Evolutionary conservation across 2,888 invertebrate species (phyloP), one percentile per base, ranked within the genome.

Genomic region (Lamproptera curius): DNA sequence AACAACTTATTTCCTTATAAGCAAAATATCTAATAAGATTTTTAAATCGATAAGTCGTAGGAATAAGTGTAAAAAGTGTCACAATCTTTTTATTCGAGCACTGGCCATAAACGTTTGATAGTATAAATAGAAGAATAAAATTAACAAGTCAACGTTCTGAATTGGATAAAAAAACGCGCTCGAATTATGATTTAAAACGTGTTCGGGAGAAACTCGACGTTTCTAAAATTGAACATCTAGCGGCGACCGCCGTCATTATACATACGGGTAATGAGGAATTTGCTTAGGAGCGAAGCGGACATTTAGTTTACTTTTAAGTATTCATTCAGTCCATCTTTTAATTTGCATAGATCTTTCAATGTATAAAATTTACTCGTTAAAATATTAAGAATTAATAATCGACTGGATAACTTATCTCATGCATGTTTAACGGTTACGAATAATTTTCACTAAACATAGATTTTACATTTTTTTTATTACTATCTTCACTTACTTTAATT

Each of bases 111-210:
- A 42, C 23, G 42, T 31, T 44, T 53, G 48, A 53, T 17, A 37
- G 20, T 37, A 31, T n/a, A 42, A 37, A 42, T 16, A 38, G 20
- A 67, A 74, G 67, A 72, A 67, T 65, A 67, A 69, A 76, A 79
- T 48, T 48, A 42, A 38, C 20, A 79, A 82, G 79, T 76, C 76
- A 73, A 82, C 76, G 85, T 80, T 82, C 85, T 73, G 84, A 84
- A 83, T 84, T 72, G 28, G 28, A 41, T 4, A 23, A 77, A 84
- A 82, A 81, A 81, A 67, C 65, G 71, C 76, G 82, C 78, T 83
- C 82, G 80, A 85, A 86, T 82, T 87, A 86, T 86, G 85, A 86
- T 87, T 86, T 85, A 83, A 85, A 87, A 87, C 87, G 81, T 86
- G 87, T 87, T 87, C 85, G 80, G 84, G 86, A 79, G 85, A 86